Conservation (phyloP, 92 coral and sea anemone genomes). For the Paramuricea clavata region DNA sequence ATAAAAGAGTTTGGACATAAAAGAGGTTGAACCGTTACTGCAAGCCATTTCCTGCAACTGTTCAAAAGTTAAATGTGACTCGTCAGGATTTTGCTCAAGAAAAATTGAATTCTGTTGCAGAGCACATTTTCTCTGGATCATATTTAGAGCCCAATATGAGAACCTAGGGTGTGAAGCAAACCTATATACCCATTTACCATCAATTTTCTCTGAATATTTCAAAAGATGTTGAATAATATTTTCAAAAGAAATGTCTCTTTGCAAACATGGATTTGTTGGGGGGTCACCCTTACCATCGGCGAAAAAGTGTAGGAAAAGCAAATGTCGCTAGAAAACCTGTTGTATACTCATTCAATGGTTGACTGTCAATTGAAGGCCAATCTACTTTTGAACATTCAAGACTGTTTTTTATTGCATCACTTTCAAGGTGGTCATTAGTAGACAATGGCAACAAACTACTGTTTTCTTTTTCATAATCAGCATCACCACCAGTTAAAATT, state of each 20-base stretch:
- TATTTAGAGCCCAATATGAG: conserved; percentile 60
- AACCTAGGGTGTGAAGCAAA: conserved; percentile 58
- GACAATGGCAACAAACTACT: conserved; percentile 52
- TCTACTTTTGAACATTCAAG: conserved; percentile 17
- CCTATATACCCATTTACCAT: conserved; percentile 64
- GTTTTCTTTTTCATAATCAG: conserved; percentile 44
- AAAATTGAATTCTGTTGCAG: conserved; percentile 66
- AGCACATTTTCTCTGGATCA: conserved; percentile 57
- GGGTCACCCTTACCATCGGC: no score
- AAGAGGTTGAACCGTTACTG: conserved; percentile 47
- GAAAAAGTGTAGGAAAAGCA: conserved; percentile 63
- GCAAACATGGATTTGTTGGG: no score
- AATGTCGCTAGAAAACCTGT: conserved; percentile 59
- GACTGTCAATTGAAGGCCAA: conserved; percentile 56
- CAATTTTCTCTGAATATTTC: conserved; percentile 53
- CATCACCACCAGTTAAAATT: conserved; percentile 9
- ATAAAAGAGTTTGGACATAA: conserved; percentile 77
- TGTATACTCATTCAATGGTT: conserved; percentile 63
- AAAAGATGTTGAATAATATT: conserved; percentile 54
- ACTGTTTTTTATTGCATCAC: conserved; percentile 47
- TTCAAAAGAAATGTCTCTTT: no score
- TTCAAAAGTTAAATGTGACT: conserved; percentile 67
- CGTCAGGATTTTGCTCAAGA: conserved; percentile 57
- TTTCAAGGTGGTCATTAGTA: conserved; percentile 56
- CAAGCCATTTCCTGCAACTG: conserved; percentile 62